phyloP scores from a whole-genome alignment of 2,888 invertebrate species.

The Hermodice carunculata region DNA sequence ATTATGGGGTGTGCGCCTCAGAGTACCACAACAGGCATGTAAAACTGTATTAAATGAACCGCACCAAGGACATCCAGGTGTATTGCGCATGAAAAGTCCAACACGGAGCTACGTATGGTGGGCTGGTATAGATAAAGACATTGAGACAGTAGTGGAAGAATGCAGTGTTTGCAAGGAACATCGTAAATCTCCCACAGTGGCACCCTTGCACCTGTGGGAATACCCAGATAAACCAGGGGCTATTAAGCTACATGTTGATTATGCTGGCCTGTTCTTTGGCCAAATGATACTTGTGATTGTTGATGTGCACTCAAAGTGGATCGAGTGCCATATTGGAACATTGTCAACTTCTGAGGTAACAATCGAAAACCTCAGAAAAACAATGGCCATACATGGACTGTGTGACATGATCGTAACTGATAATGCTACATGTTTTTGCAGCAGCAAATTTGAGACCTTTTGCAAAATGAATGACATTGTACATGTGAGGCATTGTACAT shows the following conservation, averaged over 20 bases:
- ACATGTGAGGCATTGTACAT: too few species aligned
- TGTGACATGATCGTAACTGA: constrained; percentile 42
- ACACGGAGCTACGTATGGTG: constrained; percentile 44
- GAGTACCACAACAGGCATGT: too few species aligned
- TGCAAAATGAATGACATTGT: constrained; percentile 35
- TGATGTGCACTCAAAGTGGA: constrained; percentile 46
- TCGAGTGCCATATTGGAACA: constrained; percentile 30
- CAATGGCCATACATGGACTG: constrained; percentile 37
- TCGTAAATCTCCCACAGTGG: constrained; percentile 30
- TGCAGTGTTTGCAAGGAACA: constrained; percentile 25
- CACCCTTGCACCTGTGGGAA: constrained; percentile 49
- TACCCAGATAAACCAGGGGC: constrained; percentile 46
- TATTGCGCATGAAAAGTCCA: too few species aligned
- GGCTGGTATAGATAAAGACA: constrained; percentile 39
- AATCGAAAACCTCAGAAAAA: constrained; percentile 29
- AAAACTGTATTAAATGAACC: too few species aligned
- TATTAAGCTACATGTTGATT: constrained; percentile 49
- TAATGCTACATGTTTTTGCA: constrained; percentile 42
- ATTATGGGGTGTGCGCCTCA: too few species aligned
- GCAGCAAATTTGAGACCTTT: constrained; percentile 38
- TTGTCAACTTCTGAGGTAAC: constrained; percentile 34
- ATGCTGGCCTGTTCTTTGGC: constrained; percentile 42
- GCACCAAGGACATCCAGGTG: too few species aligned
- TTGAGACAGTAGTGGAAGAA: constrained; percentile 13
- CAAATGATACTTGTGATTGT: constrained; percentile 40